Evolutionary conservation across 2,797 vertebrate species (phyloP), one percentile per base, ranked within the genome.

Genomic region (Eurystomus glaucurus): DNA sequence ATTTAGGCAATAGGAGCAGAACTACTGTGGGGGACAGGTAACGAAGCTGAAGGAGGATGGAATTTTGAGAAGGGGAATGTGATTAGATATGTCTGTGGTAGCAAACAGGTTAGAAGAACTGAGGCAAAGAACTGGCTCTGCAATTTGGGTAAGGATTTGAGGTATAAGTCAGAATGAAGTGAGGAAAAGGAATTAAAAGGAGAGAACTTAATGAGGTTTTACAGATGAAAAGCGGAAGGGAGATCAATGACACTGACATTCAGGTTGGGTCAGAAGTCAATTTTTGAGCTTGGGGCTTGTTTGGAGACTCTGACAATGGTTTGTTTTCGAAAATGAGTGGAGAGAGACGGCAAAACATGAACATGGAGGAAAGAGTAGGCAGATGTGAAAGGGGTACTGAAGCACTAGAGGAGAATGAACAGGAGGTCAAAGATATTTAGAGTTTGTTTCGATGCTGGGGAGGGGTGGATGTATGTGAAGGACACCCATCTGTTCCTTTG

Each of bases 401-500:
- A 88, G 72, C 8, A 2, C 60, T 92, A 62, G 50, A 82, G 43
- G 61, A 90, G 33, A 93, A 60, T 7, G 29, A 87, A 29, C 37
- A 93, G 52, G 61, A 90, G 86, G 35, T 85, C 51, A 79, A 70
- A 93, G 77, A 58, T 87, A 86, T 14, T 90, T 78, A 33, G 66
- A 70, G 58, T 84, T 96, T 86, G 48, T 91, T 91, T 86, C 75
- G 88, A 46, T 0, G 0, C 46, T 69, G 41, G 29, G 68, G 35
- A 87, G 26, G 52, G 66, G 15, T 93, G 79, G 75, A 43, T 88
- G 64, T 54, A 11, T 52, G 52, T 82, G 78, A 93, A 94, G 92
- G 93, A 93, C 85, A 93, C 78, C 71, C 60, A 57, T 95, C 92
- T 90, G 60, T 87, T 95, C 72, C 48, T 83, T 93, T 83, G 88